Conservation (phyloP, 2,888 invertebrate genomes). For the Dryococelus australis region DNA sequence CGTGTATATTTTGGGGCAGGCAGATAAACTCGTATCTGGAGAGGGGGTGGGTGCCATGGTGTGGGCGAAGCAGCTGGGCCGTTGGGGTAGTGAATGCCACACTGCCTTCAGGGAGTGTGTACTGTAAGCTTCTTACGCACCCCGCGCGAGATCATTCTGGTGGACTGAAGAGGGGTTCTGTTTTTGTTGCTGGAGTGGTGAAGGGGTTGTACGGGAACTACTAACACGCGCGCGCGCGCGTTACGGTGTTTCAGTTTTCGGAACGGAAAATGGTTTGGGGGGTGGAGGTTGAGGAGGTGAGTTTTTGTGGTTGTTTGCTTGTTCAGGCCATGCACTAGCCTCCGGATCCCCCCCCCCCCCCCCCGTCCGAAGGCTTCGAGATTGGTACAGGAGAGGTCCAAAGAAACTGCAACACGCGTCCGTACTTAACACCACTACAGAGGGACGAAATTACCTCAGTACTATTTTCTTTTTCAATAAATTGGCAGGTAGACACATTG, state of each 20-base stretch:
- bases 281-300: background rate
- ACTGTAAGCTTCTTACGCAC: background rate
- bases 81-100: background rate
- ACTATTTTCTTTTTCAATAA: no score
- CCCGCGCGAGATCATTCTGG: background rate
- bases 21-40: background rate
- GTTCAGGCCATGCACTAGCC: background rate
- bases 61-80: background rate
- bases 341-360: no score
- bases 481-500: no score
- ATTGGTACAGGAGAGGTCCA: background rate
- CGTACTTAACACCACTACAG: no score
- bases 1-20: background rate
- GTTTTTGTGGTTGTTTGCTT: slow-evolving; percentile 3
- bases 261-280: background rate
- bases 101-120: background rate
- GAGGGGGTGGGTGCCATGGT: background rate
- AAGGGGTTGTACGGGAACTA: background rate
- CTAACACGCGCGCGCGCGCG: background rate
- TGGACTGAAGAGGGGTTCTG: background rate
- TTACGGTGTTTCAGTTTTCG: background rate
- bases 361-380: background rate
- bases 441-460: no score
- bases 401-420: no score
- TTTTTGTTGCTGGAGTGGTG: background rate